A percentile compares a stretch with the other conserved stretches of the same genome.
phyloP scores from a whole-genome alignment of 2,113 vertebrate species.

The Thunnus thynnus region DNA sequence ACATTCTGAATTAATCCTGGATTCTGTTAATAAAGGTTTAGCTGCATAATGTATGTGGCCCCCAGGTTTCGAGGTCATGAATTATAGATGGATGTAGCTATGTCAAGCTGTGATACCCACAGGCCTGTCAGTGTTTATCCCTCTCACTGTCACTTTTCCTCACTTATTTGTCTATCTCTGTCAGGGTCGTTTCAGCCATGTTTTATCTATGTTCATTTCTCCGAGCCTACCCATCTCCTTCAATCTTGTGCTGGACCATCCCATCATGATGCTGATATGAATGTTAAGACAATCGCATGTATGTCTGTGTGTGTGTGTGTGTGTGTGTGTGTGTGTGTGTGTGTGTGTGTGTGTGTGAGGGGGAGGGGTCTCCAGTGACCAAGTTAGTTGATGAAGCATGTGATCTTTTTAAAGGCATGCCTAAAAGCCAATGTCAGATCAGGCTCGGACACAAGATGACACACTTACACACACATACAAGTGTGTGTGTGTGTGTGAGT shows the following conservation, averaged over 20 bases:
- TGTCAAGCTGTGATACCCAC: conserved; percentile 68
- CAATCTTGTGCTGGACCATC: conserved; percentile 4
- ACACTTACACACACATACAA: conserved; percentile 20
- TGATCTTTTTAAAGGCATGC: conserved; percentile 77
- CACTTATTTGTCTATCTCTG: conserved; percentile 36
- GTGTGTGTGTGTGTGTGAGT: background rate
- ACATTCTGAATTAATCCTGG: conserved; percentile 47
- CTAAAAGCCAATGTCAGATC: conserved; percentile 48
- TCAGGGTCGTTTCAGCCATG: conserved; percentile 12
- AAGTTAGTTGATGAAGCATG: conserved; percentile 80
- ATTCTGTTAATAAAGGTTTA: conserved; percentile 45
- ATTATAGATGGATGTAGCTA: conserved; percentile 69
- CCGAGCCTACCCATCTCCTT: conserved; percentile 20
- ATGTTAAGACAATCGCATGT: background rate
- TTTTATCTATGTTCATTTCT: conserved; percentile 23
- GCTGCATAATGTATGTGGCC: conserved; percentile 63
- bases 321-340: conserved; percentile 11
- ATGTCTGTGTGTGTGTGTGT: background rate
- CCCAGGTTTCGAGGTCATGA: conserved; percentile 56
- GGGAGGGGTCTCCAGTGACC: conserved; percentile 68
- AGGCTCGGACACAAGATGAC: conserved; percentile 42
- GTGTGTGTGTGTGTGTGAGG: conserved; percentile 25
- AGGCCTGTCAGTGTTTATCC: conserved; percentile 39
- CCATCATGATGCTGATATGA: conserved; percentile 33
- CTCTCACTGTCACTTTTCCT: conserved; percentile 32